Base-by-base conservation (phyloP, 1,140 invertebrate genomes). In the Teleogryllus occipitalis region DNA sequence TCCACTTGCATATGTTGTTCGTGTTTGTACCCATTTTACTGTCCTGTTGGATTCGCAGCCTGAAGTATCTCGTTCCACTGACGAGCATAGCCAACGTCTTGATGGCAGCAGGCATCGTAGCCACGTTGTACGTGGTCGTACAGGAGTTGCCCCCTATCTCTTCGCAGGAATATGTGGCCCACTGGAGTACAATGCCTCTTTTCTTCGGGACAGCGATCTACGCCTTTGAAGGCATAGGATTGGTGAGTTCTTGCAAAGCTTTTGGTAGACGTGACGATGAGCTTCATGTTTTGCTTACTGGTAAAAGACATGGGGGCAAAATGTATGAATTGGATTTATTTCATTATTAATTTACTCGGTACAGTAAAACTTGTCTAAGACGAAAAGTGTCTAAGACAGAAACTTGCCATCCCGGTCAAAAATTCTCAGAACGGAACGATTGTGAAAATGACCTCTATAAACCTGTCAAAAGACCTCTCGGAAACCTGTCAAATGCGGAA, bases 141-240 rank as follows among this genome's bases (percentile, higher is more conserved):
- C 47, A 65, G 22, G 80, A 81, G 21, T 47, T 81, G 8, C 78
- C 80, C 0, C 7, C 47, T 4, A 18, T 22, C 21, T 75, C 46
- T 4, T 39, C n/a, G 0, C 82, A 79, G 14, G 80, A 83, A 47
- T 90, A 89, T 81, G 85, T 92, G 27, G 91, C 89, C 0, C 85
- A 87, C 15, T 90, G 89, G 85, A 84, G 87, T 75, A 85, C 88
- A 47, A 82, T 94, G 80, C 92, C 93, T 0, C 85, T 94, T 4
- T 95, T 91, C 84, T 94, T 94, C 82, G 92, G 92, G 75, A 94
- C 93, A 8, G 91, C 92, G 49, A 90, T 95, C 78, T 95, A 93
- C 83, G 92, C 93, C 48, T 95, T 94, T 82, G 93, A 94, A 85
- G 93, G 93, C 80, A 94, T 94, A 79, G 93, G 92, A 74, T 85